phyloP scores from a whole-genome alignment of 1,140 invertebrate genomes.

The Euwallacea similis region DNA sequence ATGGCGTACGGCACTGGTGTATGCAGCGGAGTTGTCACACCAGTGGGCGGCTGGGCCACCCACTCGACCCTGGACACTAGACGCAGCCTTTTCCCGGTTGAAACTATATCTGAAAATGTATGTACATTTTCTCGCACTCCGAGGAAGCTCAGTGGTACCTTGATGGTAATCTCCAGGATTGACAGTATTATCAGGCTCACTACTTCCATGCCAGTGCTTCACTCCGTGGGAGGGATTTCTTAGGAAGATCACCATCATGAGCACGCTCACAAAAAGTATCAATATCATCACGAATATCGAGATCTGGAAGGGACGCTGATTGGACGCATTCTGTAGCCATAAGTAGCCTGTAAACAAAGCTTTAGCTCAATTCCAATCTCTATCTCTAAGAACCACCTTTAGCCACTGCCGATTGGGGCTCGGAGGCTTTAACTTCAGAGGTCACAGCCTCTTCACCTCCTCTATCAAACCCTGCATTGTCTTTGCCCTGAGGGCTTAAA shows the following conservation, averaged over 20 bases:
- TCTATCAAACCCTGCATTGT: conserved; percentile 28
- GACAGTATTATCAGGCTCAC: background rate
- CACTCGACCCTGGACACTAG: conserved; percentile 55
- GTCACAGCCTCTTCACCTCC: conserved; percentile 2
- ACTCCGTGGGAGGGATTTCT: background rate
- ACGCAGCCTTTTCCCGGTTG: conserved; percentile 4
- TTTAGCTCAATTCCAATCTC: no score
- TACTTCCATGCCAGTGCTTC: background rate
- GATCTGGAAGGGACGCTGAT: conserved; percentile 16
- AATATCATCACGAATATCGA: conserved; percentile 23
- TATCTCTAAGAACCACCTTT: no score
- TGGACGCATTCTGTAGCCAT: conserved; percentile 31
- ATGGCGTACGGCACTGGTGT: conserved; percentile 53
- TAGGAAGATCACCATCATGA: conserved; percentile 22
- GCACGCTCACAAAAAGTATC: conserved; percentile 20
- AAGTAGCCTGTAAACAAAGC: conserved; percentile 28
- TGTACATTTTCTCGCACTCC: no score
- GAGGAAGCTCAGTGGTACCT: conserved; percentile 3
- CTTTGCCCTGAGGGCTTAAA: conserved; percentile 6
- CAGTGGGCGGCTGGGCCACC: conserved; percentile 62
- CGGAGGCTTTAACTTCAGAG: background rate
- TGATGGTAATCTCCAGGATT: conserved; percentile 19
- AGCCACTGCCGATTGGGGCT: no score
- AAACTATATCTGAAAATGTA: conserved; percentile 14
- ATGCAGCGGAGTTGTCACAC: conserved; percentile 50